phyloP scores from a whole-genome alignment of 1,140 invertebrate species.

The Leptopilina boulardi region DNA sequence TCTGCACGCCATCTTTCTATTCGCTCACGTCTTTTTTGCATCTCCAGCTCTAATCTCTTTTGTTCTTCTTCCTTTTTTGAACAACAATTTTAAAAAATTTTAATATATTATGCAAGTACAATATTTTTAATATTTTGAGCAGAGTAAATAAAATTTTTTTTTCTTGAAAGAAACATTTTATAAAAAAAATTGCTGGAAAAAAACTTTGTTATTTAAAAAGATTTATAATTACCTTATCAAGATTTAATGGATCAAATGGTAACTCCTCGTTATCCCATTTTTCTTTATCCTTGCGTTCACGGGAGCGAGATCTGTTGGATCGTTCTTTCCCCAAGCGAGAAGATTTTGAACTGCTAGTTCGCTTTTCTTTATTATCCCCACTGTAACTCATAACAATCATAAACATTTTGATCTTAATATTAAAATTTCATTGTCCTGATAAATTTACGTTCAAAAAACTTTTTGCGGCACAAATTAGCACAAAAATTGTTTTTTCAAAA shows the following conservation, averaged over 20 bases:
- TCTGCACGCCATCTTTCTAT: conserved; percentile 75
- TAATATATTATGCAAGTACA: not conserved
- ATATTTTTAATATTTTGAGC: not conserved
- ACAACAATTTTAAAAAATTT: not conserved
- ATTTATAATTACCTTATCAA: conserved; percentile 80
- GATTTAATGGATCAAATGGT: conserved; percentile 83
- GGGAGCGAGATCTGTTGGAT: conserved; percentile 71
- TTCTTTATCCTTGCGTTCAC: conserved; percentile 79
- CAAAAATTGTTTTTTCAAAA: too few species aligned
- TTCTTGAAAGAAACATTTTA: too few species aligned
- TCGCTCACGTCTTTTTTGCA: conserved; percentile 94
- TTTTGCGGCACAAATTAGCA: too few species aligned
- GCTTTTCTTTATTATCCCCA: conserved; percentile 76
- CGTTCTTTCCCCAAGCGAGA: conserved; percentile 72
- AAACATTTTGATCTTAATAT: conserved; percentile 54
- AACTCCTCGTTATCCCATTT: conserved; percentile 76
- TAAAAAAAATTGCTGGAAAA: too few species aligned
- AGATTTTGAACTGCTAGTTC: conserved; percentile 73
- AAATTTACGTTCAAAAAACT: too few species aligned
- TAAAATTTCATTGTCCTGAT: too few species aligned
- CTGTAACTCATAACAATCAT: conserved; percentile 63
- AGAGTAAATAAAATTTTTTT: too few species aligned
- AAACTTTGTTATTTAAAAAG: conserved; percentile 39
- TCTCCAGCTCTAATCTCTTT: conserved; percentile 93
- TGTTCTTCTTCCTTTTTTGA: conserved; percentile 87